Evolutionary conservation across 35 echinoderm and acorn worm genomes (phyloP).

Genomic region (Stichopus chloronotus): DNA sequence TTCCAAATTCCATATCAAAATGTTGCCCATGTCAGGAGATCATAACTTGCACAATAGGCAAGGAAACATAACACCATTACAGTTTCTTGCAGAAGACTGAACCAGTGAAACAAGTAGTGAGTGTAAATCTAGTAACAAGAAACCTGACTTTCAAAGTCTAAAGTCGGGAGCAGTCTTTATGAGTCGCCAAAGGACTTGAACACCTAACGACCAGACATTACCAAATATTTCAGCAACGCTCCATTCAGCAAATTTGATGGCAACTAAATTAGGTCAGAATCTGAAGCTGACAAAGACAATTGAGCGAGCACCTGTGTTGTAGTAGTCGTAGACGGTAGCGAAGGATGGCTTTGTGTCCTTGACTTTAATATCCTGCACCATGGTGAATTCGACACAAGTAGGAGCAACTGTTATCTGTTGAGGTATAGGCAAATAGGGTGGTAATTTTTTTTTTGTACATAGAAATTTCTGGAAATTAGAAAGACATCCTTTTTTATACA

Average conservation of each 20-base stretch:
- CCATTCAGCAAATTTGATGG: too few species aligned
- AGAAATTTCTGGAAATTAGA: too few species aligned
- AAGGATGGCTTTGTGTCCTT: constrained; percentile 54
- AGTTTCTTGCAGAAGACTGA: too few species aligned
- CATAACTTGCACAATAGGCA: too few species aligned
- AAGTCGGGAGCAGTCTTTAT: background rate
- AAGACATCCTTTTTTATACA: too few species aligned
- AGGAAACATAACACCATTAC: too few species aligned
- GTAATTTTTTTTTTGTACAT: too few species aligned
- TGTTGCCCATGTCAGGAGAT: too few species aligned
- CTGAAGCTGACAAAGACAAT: background rate
- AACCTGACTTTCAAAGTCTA: too few species aligned
- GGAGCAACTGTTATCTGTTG: constrained; percentile 10
- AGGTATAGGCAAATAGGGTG: background rate
- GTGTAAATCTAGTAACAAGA: too few species aligned
- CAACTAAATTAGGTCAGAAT: background rate
- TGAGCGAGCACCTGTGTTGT: constrained; percentile 16
- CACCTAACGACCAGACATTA: background rate
- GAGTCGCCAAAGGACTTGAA: background rate
- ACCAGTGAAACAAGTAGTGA: too few species aligned
- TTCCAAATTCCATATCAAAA: too few species aligned
- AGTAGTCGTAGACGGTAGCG: constrained; percentile 55
- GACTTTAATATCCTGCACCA: constrained; percentile 21
- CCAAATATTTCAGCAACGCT: background rate
- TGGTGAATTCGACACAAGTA: constrained; percentile 16